Base-by-base conservation (phyloP, 2,888 invertebrate species). In the Drosophila atripex region DNA sequence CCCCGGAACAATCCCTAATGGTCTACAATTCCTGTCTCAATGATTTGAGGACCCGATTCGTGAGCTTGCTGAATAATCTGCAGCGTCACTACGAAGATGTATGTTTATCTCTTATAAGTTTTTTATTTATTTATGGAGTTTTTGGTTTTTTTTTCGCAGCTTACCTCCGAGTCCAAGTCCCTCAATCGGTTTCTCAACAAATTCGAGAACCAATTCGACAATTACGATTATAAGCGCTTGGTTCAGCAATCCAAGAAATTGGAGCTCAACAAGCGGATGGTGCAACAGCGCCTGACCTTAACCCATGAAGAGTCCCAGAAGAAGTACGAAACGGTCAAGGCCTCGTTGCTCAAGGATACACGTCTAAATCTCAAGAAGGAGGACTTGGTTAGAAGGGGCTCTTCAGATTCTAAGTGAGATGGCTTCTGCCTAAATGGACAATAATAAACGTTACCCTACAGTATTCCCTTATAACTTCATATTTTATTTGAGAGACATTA, bases 61-160 rank as follows among this genome's bases (percentile, higher is more conserved):
- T 95, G 4, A 92, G 93, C 0, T 91, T 95, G 41, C 94, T 95
- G 14, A 94, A 93, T 71, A 90, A 93, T 35, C 93, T 96, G 23
- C 94, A 95, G 76, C 92, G 92, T 23, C 92, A 94, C 73, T 95
- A 95, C 86, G 95, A 96, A 76, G 92, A 92, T 92, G 95, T 94
- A 82, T 83, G 87, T 60, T 18, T 18, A 0, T 0, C n/a, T 11
- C 18, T 41, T 4, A 41, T 2, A 11, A 1, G 4, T 3, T 25
- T 5, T 7, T 0, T 11, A 7, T 18, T 5, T n/a, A 12, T 11
- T 12, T 23, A 14, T 16, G 21, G 11, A 18, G 23, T 30, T 38
- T 16, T 52, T n/a, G n/a, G n/a, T 2, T 1, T 30, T 28, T 16
- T 38, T 8, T 5, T 6, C 21, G 90, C 16, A 91, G 90, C 74